phyloP scores from a whole-genome alignment of 1,140 invertebrate species.

The fruit fly (Drosophila melanogaster) region Release_6_plus_ISO1_MT NT_037436.4:456501-457000 shows the following conservation, averaged over 20 bases:
- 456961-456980: background rate
- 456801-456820: constrained; percentile 70
- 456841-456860: constrained; percentile 27
- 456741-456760: constrained; percentile 1
- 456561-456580: constrained; percentile 16
- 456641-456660: constrained; percentile 39
- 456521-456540: constrained; percentile 30
- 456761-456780: background rate
- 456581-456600: constrained; percentile 38
- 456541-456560: constrained; percentile 28
- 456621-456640: constrained; percentile 55
- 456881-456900: constrained; percentile 16
- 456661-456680: constrained; percentile 44
- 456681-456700: constrained; percentile 72
- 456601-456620: constrained; percentile 23
- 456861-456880: constrained; percentile 34
- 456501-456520: constrained; percentile 9
- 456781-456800: constrained; percentile 61
- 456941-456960: background rate
- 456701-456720: constrained; percentile 73
- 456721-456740: constrained; percentile 64
- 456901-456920: constrained; percentile 14
- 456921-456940: constrained; percentile 28
- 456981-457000: background rate
- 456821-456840: constrained; percentile 75